These are phyloP conservation scores for Prionace glauca DNA, from an alignment of 2,797 vertebrate genomes.

Conservation along the genomic window DNA sequence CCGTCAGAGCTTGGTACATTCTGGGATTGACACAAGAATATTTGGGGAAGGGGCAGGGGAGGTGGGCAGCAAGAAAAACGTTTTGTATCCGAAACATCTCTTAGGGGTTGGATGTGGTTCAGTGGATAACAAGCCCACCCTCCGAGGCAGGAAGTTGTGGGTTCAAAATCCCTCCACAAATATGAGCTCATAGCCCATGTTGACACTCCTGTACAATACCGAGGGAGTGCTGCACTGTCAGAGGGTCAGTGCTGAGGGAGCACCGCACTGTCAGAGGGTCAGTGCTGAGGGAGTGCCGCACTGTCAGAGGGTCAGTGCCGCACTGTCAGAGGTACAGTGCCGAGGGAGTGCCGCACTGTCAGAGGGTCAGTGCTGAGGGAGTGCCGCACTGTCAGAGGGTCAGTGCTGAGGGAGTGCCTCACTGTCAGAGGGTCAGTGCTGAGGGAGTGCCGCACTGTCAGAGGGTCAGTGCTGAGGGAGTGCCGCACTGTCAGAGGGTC, in stretches of 20 bases:
- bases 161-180: neutral
- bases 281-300: no score
- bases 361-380: no score
- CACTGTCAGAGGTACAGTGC: no score
- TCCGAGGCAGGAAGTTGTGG: neutral
- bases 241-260: neutral
- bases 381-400: no score
- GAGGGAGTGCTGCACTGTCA: neutral
- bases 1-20: neutral
- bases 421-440: no score
- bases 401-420: no score
- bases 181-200: neutral
- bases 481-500: no score
- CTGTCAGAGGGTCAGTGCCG: no score
- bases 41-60: neutral
- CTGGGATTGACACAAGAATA: neutral
- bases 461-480: no score
- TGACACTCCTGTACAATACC: neutral
- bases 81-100: neutral
- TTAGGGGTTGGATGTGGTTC: neutral
- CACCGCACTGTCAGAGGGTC: neutral
- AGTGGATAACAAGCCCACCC: neutral
- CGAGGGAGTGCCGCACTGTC: no score
- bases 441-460: no score
- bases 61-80: neutral